Percentiles rank a stretch among this genome's conserved stretches.
Evolutionary conservation across 2,113 vertebrate species (phyloP).

Genomic region (Oplegnathus fasciatus): DNA sequence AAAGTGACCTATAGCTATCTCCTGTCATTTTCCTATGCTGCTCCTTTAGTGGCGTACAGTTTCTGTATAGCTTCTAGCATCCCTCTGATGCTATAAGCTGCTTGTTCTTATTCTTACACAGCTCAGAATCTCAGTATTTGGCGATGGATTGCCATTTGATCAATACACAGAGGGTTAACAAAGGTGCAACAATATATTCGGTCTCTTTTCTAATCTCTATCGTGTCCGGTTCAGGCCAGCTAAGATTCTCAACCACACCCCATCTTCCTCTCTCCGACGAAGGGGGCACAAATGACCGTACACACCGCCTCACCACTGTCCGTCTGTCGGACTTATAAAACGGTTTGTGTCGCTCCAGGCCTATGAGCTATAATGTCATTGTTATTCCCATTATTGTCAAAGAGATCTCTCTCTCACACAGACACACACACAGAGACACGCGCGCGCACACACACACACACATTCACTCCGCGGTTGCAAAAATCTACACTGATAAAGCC

Average conservation of each 20-base stretch:
- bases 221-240: constrained; percentile 58
- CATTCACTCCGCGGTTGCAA: not conserved
- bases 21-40: not conserved
- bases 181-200: not conserved
- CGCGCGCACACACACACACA: constrained; percentile 7
- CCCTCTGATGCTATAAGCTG: not conserved
- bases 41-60: not conserved
- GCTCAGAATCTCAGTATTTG: not conserved
- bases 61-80: not conserved
- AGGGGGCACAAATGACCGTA: constrained; percentile 18
- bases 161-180: not conserved
- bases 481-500: constrained; percentile 26
- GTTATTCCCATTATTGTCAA: constrained; percentile 38
- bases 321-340: constrained; percentile 26
- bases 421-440: constrained; percentile 2
- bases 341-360: constrained; percentile 35
- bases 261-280: constrained; percentile 46
- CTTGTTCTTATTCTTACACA: not conserved
- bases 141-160: not conserved
- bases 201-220: not conserved
- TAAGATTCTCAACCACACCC: constrained; percentile 81
- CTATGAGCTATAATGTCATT: constrained; percentile 48
- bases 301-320: constrained; percentile 31
- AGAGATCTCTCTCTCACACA: not conserved
- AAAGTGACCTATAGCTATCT: not conserved